Base-by-base conservation (phyloP, 1,140 invertebrate species). In the Diplogasteroides magnus region DNA sequence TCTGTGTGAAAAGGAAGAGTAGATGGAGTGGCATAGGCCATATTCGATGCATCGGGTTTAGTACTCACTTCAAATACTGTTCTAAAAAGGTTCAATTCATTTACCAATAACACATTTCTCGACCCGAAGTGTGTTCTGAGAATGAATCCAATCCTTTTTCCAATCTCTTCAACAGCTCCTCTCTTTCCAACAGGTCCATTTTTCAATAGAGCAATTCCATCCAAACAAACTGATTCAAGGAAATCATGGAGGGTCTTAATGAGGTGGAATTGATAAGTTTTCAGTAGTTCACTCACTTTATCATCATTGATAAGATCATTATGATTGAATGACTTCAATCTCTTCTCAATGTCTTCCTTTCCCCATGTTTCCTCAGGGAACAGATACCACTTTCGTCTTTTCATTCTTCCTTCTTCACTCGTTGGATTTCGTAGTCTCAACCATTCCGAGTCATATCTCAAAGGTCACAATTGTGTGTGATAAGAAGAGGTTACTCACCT, bases 61-160 rank as follows among this genome's bases (percentile, higher is more conserved):
- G 73, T 76, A 32, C 63, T 65, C 14, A 80, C 78, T 73, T 78
- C 77, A 60, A 79, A 80, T 1, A 77, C 72, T 26, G 68, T 75
- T 28, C 78, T 80, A 37, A 55, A 75, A 75, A 13, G 2, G 58
- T 1, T 48, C n/a, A 64, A 11, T 26, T 23, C 15, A 27, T 71
- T 71, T 67, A 67, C 0, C 65, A 23, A 57, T 13, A 31, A 29
- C 25, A 26, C 28, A 29, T 29, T 37, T 64, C 62, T 58, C 64
- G n/a, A 78, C 78, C 78, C 78, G 69, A 79, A 79, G 73, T 79
- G 78, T 28, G 78, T 79, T 59, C 66, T 75, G 28, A 81, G 77
- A 28, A 80, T 75, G 31, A 80, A 62, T 57, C 78, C 78, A 59
- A 81, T 79, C 31, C 78, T 56, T 13, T 73, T 57, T 29, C 74